Conservation (phyloP, 2,113 vertebrate species). For the Labeo rohita region DNA sequence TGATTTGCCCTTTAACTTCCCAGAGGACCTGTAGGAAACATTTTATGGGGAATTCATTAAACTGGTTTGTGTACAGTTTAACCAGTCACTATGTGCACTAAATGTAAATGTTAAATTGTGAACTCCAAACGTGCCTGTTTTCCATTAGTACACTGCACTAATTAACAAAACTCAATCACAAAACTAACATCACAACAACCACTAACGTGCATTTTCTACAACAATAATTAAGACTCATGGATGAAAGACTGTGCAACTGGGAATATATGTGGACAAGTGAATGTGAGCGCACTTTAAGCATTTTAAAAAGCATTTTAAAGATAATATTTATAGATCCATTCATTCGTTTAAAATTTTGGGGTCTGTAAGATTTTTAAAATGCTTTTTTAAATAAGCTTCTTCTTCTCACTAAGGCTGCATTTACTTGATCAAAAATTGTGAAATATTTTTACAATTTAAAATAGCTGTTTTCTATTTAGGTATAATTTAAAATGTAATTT, state of each 20-base stretch:
- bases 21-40: neutral
- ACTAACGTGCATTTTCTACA: too few species aligned
- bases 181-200: too few species aligned
- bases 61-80: neutral
- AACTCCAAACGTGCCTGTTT: too few species aligned
- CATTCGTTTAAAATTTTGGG: neutral
- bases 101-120: too few species aligned
- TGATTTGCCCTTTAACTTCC: slow-evolving; percentile 6
- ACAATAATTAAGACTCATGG: too few species aligned
- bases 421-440: neutral
- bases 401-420: neutral
- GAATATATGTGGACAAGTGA: neutral
- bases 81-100: neutral
- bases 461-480: neutral
- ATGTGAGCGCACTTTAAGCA: too few species aligned
- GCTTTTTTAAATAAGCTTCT: too few species aligned
- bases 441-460: neutral
- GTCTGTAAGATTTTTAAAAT: too few species aligned
- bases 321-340: neutral
- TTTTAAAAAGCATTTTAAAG: neutral
- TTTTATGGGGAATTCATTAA: neutral
- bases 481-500: neutral
- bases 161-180: too few species aligned
- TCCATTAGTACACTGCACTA: too few species aligned
- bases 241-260: too few species aligned